phyloP scores from a whole-genome alignment of 2,797 vertebrate species.

The Vespertilio murinus region DNA sequence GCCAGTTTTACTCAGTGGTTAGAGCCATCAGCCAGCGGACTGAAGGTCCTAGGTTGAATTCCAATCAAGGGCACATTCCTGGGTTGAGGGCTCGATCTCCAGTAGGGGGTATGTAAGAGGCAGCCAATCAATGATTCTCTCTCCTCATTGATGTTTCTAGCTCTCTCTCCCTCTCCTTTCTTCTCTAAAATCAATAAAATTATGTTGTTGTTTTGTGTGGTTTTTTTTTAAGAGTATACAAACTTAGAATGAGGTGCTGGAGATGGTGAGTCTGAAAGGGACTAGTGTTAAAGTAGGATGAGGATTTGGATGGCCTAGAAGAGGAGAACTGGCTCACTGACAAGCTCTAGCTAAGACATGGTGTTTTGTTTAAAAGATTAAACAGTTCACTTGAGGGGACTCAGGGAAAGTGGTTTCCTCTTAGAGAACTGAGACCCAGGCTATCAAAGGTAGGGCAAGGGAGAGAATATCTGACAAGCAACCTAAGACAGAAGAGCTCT shows the following conservation, averaged over 20 bases:
- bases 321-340: not conserved
- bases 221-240: not conserved
- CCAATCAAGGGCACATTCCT: no score
- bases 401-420: not conserved
- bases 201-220: no score
- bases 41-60: no score
- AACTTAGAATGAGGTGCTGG: not conserved
- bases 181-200: no score
- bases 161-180: no score
- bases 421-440: not conserved
- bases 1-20: no score
- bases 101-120: no score
- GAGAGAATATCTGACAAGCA: fast-evolving
- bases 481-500: not conserved
- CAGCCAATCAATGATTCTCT: no score
- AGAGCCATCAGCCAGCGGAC: no score
- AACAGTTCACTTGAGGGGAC: not conserved
- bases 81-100: no score
- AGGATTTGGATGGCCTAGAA: not conserved
- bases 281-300: not conserved
- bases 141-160: no score
- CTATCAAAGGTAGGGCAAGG: not conserved
- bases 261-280: not conserved
- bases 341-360: not conserved
- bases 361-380: not conserved